Percentiles rank a stretch among this genome's conserved stretches.
Conservation (phyloP, 2,113 vertebrate genomes). For the Dunckerocampus dactyliophorus region DNA sequence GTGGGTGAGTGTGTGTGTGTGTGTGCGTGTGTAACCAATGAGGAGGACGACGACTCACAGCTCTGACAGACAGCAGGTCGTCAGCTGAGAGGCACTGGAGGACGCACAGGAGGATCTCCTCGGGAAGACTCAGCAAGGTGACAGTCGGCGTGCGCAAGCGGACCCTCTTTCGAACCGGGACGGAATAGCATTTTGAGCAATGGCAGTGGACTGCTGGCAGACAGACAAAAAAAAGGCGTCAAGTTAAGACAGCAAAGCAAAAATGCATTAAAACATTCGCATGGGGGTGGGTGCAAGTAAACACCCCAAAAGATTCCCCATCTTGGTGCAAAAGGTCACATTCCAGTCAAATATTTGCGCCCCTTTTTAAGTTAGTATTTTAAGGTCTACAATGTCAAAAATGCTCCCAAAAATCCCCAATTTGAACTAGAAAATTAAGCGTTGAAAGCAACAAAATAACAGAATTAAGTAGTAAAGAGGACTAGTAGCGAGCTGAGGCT, state of each 20-base stretch:
- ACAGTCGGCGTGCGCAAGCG: slow-evolving; percentile 78
- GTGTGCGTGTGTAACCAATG: slow-evolving; percentile 1
- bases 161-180: slow-evolving; percentile 79
- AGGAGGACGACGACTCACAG: slow-evolving; percentile 74
- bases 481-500: background rate
- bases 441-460: background rate
- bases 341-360: slow-evolving; percentile 33
- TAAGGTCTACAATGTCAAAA: background rate
- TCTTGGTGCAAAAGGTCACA: slow-evolving; percentile 24
- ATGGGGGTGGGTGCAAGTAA: background rate
- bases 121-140: slow-evolving; percentile 83
- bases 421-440: too few species aligned
- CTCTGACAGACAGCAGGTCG: slow-evolving; percentile 87
- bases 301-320: slow-evolving; percentile 33
- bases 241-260: background rate
- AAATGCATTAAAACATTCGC: background rate
- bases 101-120: slow-evolving; percentile 89
- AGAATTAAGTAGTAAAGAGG: background rate
- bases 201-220: slow-evolving; percentile 82
- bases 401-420: too few species aligned
- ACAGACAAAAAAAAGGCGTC: background rate
- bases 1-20: slow-evolving; percentile 12
- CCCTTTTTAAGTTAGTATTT: slow-evolving; percentile 8
- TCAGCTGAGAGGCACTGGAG: slow-evolving; percentile 87
- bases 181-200: slow-evolving; percentile 88